A percentile compares a stretch with the other conserved stretches of the same genome.
Conservation (phyloP, 2,113 vertebrate genomes). For the Coptodon rendalli region DNA sequence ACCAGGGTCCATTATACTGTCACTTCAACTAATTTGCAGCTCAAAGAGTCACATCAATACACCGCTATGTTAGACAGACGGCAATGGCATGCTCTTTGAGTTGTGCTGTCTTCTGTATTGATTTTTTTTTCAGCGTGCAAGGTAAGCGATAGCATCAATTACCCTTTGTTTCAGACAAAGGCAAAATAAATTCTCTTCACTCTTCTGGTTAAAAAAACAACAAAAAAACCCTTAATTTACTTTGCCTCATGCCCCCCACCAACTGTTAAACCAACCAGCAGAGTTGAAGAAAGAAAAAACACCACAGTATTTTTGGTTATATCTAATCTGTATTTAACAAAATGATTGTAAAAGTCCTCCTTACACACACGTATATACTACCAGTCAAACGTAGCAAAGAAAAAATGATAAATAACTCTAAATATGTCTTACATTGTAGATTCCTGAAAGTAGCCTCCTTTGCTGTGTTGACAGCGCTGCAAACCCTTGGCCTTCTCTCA, state of each 20-base stretch:
- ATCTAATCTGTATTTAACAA: background rate
- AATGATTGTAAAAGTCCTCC: background rate
- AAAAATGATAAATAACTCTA: background rate
- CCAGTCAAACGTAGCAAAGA: background rate
- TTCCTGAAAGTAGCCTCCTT: background rate
- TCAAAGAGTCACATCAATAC: slow-evolving; percentile 60
- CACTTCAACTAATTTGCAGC: slow-evolving; percentile 61
- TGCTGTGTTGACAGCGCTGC: background rate
- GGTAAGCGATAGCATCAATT: slow-evolving; percentile 44
- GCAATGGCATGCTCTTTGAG: slow-evolving; percentile 28
- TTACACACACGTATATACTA: background rate
- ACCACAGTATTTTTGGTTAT: background rate
- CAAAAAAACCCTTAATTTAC: background rate
- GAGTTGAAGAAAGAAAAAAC: background rate
- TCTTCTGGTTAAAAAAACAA: background rate
- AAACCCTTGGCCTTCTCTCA: background rate
- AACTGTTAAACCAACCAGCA: background rate
- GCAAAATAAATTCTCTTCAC: slow-evolving; percentile 6
- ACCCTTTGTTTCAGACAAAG: slow-evolving; percentile 46
- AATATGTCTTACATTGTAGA: background rate
- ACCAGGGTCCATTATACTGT: slow-evolving; percentile 50
- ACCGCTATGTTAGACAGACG: slow-evolving; percentile 25
- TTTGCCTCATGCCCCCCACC: background rate
- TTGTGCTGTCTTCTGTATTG: slow-evolving; percentile 28
- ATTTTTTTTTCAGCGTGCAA: slow-evolving; percentile 34